These are phyloP conservation scores for Todiramphus chloris DNA, from an alignment of 2,113 vertebrate genomes.

Conservation along the genomic window DNA sequence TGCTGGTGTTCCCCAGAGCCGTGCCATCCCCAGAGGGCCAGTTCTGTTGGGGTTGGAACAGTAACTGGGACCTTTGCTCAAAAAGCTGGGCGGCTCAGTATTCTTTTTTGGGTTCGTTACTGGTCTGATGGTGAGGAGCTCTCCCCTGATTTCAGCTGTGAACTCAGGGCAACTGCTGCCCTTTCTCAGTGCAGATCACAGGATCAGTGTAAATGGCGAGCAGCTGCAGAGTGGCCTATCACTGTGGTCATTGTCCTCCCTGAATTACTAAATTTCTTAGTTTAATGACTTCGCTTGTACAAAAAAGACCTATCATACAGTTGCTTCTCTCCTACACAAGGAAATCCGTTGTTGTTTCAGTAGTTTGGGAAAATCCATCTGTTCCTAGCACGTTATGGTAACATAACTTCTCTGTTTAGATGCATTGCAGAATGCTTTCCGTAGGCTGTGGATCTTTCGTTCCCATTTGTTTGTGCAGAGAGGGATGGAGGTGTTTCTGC, in stretches of 20 bases:
- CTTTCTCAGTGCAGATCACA: constrained; percentile 41
- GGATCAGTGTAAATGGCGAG: constrained; percentile 40
- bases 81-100: background rate
- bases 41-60: background rate
- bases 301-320: constrained; percentile 8
- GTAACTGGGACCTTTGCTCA: background rate
- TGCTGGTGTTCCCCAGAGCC: accelerated
- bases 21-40: accelerated
- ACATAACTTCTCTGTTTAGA: constrained; percentile 28
- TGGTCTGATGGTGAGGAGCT: background rate
- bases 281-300: constrained; percentile 9
- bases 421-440: background rate
- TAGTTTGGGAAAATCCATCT: background rate
- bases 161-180: constrained; percentile 56
- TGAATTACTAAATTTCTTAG: constrained; percentile 24
- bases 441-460: background rate
- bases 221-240: constrained; percentile 50
- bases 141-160: constrained; percentile 10
- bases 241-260: constrained; percentile 65
- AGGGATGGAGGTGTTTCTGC: background rate
- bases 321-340: background rate
- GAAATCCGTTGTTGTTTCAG: constrained; percentile 35
- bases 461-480: background rate
- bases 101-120: background rate
- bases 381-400: background rate